These are phyloP conservation scores for Mystacornis crossleyi DNA, from an alignment of 2,113 vertebrate species.

Conservation along the genomic window DNA sequence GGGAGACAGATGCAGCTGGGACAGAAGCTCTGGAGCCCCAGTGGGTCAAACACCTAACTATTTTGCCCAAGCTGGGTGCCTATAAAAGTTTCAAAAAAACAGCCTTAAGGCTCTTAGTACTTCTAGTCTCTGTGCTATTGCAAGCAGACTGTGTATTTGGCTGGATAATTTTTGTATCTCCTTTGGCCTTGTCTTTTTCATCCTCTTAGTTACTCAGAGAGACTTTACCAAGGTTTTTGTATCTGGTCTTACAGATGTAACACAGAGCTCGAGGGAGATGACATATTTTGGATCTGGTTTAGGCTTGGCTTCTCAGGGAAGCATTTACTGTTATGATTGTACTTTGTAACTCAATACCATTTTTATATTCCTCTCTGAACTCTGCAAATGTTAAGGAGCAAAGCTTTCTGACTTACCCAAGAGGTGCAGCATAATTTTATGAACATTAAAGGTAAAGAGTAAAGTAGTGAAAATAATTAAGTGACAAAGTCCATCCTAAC, in stretches of 20 bases:
- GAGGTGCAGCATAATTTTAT: background rate
- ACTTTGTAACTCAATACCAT: conserved; percentile 35
- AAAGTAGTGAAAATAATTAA: background rate
- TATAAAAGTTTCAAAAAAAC: background rate
- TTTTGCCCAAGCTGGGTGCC: background rate
- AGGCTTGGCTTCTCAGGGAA: conserved; percentile 24
- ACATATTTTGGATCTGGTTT: conserved; percentile 41
- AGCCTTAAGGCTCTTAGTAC: background rate
- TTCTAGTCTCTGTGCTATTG: background rate
- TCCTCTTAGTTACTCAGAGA: background rate
- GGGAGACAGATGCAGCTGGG: background rate
- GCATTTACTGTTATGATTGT: background rate
- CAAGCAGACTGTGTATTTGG: background rate
- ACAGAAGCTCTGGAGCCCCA: background rate
- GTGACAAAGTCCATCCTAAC: background rate
- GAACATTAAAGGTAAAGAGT: background rate
- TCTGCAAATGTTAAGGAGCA: conserved; percentile 22
- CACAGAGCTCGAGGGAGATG: conserved; percentile 49
- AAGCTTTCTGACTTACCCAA: background rate
- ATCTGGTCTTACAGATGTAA: conserved; percentile 47
- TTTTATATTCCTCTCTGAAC: conserved; percentile 32
- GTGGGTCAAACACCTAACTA: background rate
- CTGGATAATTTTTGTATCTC: background rate
- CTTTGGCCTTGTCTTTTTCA: conserved; percentile 40
- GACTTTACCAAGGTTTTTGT: conserved; percentile 14